These are phyloP conservation scores for Aphelocoma californica DNA, from an alignment of 2,797 vertebrate species.

Conservation along the genomic window DNA sequence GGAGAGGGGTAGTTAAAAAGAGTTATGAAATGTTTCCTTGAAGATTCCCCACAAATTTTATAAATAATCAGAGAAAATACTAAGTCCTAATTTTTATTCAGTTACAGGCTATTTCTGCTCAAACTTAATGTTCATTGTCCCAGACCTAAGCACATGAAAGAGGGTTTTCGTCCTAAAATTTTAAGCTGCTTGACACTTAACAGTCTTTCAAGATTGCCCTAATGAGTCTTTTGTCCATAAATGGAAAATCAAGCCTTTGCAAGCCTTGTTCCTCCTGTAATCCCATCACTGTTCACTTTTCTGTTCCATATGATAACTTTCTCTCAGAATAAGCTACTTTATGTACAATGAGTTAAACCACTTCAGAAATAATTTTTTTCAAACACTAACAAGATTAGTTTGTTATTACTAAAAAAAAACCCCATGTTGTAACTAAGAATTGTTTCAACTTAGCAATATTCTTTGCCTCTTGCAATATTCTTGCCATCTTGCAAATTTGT, in stretches of 20 bases:
- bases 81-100: neutral
- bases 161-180: neutral
- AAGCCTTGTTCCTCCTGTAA: neutral
- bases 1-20: neutral
- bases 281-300: slow-evolving; percentile 10
- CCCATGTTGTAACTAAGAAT: neutral
- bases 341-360: slow-evolving; percentile 20
- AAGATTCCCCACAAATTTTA: neutral
- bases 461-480: neutral
- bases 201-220: neutral
- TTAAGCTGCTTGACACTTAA: neutral
- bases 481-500: neutral
- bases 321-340: slow-evolving; percentile 27
- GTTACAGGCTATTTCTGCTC: neutral
- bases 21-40: neutral
- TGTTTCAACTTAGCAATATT: neutral
- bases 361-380: slow-evolving; percentile 10
- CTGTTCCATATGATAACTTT: neutral
- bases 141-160: neutral
- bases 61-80: neutral
- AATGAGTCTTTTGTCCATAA: slow-evolving; percentile 9
- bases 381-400: neutral
- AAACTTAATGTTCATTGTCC: neutral
- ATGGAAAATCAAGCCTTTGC: neutral
- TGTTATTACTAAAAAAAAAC: slow-evolving; percentile 24